Base-by-base conservation (phyloP, 2,797 vertebrate species). In the Gymnoscopelus microlampas region DNA sequence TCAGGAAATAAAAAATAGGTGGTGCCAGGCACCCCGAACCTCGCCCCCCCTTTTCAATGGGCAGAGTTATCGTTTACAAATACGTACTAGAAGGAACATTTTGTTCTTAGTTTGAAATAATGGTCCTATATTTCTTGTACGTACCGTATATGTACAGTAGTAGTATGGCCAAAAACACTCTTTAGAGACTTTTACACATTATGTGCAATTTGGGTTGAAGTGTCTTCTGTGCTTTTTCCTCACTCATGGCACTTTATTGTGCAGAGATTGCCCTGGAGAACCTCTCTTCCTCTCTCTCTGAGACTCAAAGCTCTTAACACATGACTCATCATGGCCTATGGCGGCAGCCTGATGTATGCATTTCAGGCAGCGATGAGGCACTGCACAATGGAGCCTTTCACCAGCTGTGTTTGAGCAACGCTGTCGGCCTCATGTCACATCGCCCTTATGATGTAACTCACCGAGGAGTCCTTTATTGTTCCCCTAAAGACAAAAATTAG, bases 331-430 rank as follows among this genome's bases (percentile, higher is more conserved):
- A 49, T 35, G 19, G 68, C 35, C 32, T 5, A 4, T 8, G 23
- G 62, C 1, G 29, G 53, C 35, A 2, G 44, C 9, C 4, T 70
- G 48, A 63, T 64, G n/a, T 19, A 58, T 24, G 47, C 39, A 48
- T 66, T 64, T 56, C 48, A 48, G 71, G 57, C 19, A 12, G 7
- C 14, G 48, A 14, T 0, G 10, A 44, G 5, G 5, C 47, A 67
- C 80, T 82, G 71, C 71, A 72, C 76, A 85, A 87, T 48, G 39
- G 67, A 0, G 54, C 60, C 67, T 80, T 86, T 85, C 69, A 82
- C 5, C n/a, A 68, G 19, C 32, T 53, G 0, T 19, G 44, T 54
- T 44, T 24, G 29, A 53, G 77, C 73, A 85, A 76, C 54, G 10
- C 60, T 66, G 26, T 15, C 23, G 57, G 60, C 47, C 29, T 66